phyloP scores from a whole-genome alignment of 2,113 vertebrate genomes.

The Propithecus coquereli region DNA sequence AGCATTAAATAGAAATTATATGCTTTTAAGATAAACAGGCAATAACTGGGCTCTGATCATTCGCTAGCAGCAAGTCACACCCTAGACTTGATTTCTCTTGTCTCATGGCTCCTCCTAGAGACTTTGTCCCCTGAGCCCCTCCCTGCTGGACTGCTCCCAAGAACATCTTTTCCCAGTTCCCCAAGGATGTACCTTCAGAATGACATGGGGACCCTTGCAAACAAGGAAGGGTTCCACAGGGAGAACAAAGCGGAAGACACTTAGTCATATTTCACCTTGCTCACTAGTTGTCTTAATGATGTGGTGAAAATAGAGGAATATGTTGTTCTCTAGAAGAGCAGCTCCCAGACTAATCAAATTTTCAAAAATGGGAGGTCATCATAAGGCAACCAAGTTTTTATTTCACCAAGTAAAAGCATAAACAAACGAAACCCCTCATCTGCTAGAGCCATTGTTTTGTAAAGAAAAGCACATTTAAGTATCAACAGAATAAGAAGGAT shows the following conservation, averaged over 20 bases:
- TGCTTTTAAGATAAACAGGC: constrained; percentile 39
- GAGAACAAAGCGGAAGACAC: constrained; percentile 20
- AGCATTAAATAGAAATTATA: not conserved
- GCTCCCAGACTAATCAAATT: not conserved
- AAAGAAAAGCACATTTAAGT: not conserved
- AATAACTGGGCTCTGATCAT: not conserved
- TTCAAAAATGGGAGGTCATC: not conserved
- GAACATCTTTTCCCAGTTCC: constrained; percentile 47
- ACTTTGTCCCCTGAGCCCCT: constrained; percentile 41
- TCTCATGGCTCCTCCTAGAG: not conserved
- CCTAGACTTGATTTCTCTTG: constrained; percentile 7
- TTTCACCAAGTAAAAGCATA: not conserved
- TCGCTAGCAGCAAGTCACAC: constrained; percentile 10
- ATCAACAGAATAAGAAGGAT: not conserved
- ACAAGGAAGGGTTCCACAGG: constrained; percentile 21
- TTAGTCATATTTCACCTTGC: constrained; percentile 29
- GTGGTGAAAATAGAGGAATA: not conserved
- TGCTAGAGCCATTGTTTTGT: not conserved
- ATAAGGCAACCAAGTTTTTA: not conserved
- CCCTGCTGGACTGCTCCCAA: constrained; percentile 58
- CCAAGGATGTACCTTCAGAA: constrained; percentile 47
- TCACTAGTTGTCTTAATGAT: constrained; percentile 49
- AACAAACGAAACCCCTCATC: not conserved
- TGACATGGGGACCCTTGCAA: constrained; percentile 54
- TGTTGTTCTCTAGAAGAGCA: constrained; percentile 21